These are phyloP conservation scores for Herpetotheres cachinnans DNA, from an alignment of 2,113 vertebrate genomes.

Conservation along the genomic window DNA sequence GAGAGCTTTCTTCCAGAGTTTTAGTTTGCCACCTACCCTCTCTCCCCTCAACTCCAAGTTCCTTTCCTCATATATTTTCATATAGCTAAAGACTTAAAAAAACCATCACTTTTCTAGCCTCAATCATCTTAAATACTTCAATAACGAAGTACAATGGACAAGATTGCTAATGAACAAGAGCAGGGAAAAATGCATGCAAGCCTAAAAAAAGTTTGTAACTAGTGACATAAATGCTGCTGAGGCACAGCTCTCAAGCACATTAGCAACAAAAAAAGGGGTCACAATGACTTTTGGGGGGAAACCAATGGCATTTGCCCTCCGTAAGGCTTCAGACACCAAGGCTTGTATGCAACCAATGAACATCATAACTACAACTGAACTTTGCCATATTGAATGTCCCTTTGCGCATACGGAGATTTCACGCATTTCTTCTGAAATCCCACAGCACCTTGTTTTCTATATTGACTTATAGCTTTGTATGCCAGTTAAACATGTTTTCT, in stretches of 20 bases:
- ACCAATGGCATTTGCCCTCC: neutral
- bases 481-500: neutral
- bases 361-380: neutral
- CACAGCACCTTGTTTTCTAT: neutral
- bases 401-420: fast-evolving
- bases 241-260: neutral
- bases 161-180: neutral
- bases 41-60: neutral
- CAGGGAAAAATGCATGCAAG: neutral
- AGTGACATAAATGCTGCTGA: neutral
- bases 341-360: neutral
- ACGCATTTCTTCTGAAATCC: neutral
- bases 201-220: neutral
- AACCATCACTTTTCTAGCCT: neutral
- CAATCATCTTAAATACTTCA: neutral
- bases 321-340: neutral
- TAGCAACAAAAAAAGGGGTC: neutral
- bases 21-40: too few relatives aligned
- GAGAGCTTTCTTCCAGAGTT: neutral
- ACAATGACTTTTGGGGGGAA: neutral
- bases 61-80: neutral
- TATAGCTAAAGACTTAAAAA: neutral
- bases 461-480: neutral
- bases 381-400: neutral
- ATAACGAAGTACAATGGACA: neutral